Percentiles rank a stretch among this genome's conserved stretches.
phyloP scores from a whole-genome alignment of 1,140 invertebrate species.

The Aphis gossypii region DNA sequence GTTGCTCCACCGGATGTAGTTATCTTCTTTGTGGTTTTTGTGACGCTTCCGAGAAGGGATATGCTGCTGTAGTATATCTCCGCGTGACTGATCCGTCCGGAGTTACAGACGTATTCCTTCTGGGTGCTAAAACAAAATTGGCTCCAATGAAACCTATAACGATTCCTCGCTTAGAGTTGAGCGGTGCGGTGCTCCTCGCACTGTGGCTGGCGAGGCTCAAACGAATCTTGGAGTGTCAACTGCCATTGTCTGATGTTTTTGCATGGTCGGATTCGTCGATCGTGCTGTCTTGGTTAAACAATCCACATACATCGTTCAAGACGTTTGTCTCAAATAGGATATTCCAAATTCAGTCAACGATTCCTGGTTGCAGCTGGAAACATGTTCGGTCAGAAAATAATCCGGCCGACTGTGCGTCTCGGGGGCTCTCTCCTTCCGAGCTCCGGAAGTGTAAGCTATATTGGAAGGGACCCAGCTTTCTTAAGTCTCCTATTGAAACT shows the following conservation, averaged over 20 bases:
- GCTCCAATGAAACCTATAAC: conserved; percentile 63
- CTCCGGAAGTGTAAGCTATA: background rate
- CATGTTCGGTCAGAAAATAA: background rate
- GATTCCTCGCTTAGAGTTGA: conserved; percentile 64
- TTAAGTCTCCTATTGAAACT: background rate
- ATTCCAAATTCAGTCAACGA: background rate
- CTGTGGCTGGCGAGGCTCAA: conserved; percentile 59
- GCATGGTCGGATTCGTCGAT: background rate
- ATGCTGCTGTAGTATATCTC: conserved; percentile 62
- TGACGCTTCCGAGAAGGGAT: conserved; percentile 62
- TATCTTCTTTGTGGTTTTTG: conserved; percentile 61
- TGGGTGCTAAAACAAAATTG: conserved; percentile 64
- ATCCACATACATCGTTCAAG: background rate
- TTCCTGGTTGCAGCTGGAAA: no score
- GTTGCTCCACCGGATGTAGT: no score
- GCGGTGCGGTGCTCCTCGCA: conserved; percentile 60
- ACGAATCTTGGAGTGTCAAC: background rate
- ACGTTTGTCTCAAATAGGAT: background rate
- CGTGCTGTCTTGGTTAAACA: background rate
- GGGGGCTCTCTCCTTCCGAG: background rate
- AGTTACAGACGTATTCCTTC: conserved; percentile 48
- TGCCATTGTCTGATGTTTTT: background rate
- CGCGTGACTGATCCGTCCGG: background rate
- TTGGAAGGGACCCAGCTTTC: background rate
- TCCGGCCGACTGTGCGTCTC: conserved; percentile 13